Percentiles rank a stretch among this genome's conserved stretches.
Evolutionary conservation across 2,797 vertebrate species (phyloP).

Genomic region (Lophius americanus): DNA sequence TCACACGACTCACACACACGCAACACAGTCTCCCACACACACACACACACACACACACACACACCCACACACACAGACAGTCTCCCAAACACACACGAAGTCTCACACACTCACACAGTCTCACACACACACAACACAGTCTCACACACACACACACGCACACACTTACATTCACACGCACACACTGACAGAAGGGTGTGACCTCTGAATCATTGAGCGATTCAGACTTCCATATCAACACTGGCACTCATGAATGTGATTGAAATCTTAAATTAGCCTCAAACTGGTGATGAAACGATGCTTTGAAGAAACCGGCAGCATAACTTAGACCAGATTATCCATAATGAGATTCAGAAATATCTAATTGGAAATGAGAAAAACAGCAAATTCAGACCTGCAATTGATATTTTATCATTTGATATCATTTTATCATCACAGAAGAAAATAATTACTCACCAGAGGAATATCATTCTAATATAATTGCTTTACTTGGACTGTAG

Average conservation of each 20-base stretch:
- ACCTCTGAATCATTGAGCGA: neutral
- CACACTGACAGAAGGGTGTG: neutral
- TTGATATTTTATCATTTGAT: conserved; percentile 14
- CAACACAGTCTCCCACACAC: neutral
- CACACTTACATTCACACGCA: neutral
- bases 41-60: neutral
- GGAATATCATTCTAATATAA: conserved; percentile 8
- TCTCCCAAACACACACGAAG: too few species aligned
- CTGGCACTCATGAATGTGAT: conserved; percentile 2
- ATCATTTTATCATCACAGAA: neutral
- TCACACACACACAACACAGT: neutral
- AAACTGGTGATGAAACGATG: conserved; percentile 13
- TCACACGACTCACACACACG: neutral
- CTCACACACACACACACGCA: neutral
- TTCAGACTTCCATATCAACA: neutral
- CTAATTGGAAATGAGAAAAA: conserved; percentile 19
- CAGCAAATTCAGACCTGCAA: conserved; percentile 12
- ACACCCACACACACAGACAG: neutral
- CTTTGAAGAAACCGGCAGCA: conserved; percentile 15
- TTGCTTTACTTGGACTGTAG: conserved; percentile 6
- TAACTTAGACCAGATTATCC: conserved; percentile 11
- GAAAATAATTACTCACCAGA: conserved; percentile 12
- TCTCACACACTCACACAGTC: too few species aligned
- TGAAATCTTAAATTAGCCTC: conserved; percentile 21
- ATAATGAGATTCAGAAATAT: conserved; percentile 8